Percentiles rank a stretch among this genome's conserved stretches.
These are phyloP conservation scores for Forbesichthys agassizii DNA, from an alignment of 2,113 vertebrate species.

Conservation along the genomic window DNA sequence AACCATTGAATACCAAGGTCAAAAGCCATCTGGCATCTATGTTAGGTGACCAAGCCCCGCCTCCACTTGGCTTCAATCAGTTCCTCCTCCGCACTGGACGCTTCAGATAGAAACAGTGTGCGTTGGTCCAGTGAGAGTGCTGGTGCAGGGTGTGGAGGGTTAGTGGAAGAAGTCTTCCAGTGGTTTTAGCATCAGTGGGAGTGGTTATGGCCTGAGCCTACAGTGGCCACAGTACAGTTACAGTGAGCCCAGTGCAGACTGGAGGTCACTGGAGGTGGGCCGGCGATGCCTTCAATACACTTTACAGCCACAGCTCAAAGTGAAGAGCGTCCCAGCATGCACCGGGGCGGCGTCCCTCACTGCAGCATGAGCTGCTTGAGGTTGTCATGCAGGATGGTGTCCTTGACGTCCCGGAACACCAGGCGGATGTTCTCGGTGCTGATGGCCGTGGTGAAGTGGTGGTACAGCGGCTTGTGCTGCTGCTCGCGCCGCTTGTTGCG, in stretches of 20 bases:
- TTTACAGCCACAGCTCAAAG: slow-evolving; percentile 40
- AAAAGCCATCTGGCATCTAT: too few relatives aligned
- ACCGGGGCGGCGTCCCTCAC: slow-evolving; percentile 69
- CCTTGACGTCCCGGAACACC: slow-evolving; percentile 97
- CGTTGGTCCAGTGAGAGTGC: not conserved
- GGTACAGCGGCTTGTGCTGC: slow-evolving; percentile 93
- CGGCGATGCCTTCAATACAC: slow-evolving; percentile 56
- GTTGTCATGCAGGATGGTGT: slow-evolving; percentile 98
- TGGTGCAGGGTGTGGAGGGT: not conserved
- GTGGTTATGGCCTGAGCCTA: slow-evolving; percentile 11
- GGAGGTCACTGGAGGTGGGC: slow-evolving; percentile 28
- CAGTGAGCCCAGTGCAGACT: slow-evolving; percentile 45
- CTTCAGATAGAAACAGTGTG: too few relatives aligned
- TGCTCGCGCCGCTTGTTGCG: slow-evolving; percentile 90
- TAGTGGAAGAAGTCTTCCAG: slow-evolving; percentile 39
- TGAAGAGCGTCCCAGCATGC: not conserved
- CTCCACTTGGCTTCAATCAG: too few relatives aligned
- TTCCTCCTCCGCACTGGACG: too few relatives aligned
- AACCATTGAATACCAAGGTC: too few relatives aligned
- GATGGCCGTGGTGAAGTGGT: slow-evolving; percentile 99
- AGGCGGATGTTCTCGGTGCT: slow-evolving; percentile 98
- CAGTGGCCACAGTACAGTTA: slow-evolving; percentile 27
- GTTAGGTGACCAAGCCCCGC: too few relatives aligned
- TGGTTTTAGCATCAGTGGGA: slow-evolving; percentile 27
- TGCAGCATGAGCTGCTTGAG: slow-evolving; percentile 98